phyloP scores from a whole-genome alignment of 2,888 invertebrate genomes.

The Elysia crispata region DNA sequence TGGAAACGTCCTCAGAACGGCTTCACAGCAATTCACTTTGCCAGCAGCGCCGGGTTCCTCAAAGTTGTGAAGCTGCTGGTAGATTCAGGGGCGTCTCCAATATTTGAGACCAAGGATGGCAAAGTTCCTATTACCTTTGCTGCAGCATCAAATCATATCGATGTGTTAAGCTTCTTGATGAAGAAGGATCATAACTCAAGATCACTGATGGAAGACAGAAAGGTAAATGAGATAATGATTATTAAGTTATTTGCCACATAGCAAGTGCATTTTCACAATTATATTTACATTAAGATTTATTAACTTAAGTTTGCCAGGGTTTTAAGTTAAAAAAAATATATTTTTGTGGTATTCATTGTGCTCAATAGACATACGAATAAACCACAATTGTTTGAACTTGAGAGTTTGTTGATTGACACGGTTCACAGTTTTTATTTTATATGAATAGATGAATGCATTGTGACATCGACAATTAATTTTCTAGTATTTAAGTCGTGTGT shows the following conservation, averaged over 20 bases:
- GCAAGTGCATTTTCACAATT: too few relatives aligned
- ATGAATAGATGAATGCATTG: too few relatives aligned
- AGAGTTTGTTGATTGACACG: too few relatives aligned
- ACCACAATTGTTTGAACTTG: neutral
- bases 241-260: too few relatives aligned
- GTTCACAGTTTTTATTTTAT: too few relatives aligned
- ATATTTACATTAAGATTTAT: too few relatives aligned
- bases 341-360: neutral
- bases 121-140: slow-evolving; percentile 99
- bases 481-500: too few relatives aligned
- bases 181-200: slow-evolving; percentile 99
- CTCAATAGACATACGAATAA: neutral
- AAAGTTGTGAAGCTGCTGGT: slow-evolving; percentile 95
- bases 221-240: slow-evolving; percentile 79
- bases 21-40: slow-evolving; percentile 76
- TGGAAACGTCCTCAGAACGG: slow-evolving; percentile 66
- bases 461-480: too few relatives aligned
- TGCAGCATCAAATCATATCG: slow-evolving; percentile 96
- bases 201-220: slow-evolving; percentile 96
- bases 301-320: too few relatives aligned
- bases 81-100: slow-evolving; percentile 97
- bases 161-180: slow-evolving; percentile 95
- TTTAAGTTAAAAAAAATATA: too few relatives aligned
- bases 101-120: slow-evolving; percentile 89
- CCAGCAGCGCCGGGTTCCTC: slow-evolving; percentile 85